Evolutionary conservation across 2,113 vertebrate genomes (phyloP).

Genomic region (Stercorarius parasiticus): DNA sequence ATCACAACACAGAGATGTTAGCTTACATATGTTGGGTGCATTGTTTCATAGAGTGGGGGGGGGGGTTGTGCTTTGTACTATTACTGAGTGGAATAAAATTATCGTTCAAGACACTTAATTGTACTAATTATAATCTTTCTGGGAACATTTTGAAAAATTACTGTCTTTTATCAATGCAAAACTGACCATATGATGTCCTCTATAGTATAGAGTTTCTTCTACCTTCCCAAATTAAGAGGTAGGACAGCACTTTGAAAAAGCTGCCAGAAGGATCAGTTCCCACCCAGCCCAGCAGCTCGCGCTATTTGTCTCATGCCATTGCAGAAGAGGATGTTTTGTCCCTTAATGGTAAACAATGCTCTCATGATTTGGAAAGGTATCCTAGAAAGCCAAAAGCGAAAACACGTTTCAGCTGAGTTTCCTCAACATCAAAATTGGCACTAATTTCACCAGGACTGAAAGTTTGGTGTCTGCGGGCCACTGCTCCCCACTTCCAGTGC

Average conservation of each 20-base stretch:
- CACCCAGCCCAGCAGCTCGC: background rate
- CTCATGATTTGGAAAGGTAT: background rate
- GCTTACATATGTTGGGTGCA: background rate
- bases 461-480: background rate
- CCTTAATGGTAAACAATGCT: background rate
- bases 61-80: background rate
- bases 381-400: background rate
- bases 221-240: background rate
- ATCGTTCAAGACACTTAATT: background rate
- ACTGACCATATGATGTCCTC: background rate
- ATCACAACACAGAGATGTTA: background rate
- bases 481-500: background rate
- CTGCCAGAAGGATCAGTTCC: background rate
- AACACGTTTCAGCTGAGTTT: background rate
- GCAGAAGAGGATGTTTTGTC: background rate
- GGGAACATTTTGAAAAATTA: slow-evolving; percentile 22
- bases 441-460: background rate
- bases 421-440: background rate
- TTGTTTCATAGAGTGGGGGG: background rate
- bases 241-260: background rate
- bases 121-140: slow-evolving; percentile 14
- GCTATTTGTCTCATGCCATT: background rate
- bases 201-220: background rate
- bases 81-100: slow-evolving; percentile 11
- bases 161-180: background rate